Base-by-base conservation (phyloP, 2,113 vertebrate species). In the Vulpes lagopus region DNA sequence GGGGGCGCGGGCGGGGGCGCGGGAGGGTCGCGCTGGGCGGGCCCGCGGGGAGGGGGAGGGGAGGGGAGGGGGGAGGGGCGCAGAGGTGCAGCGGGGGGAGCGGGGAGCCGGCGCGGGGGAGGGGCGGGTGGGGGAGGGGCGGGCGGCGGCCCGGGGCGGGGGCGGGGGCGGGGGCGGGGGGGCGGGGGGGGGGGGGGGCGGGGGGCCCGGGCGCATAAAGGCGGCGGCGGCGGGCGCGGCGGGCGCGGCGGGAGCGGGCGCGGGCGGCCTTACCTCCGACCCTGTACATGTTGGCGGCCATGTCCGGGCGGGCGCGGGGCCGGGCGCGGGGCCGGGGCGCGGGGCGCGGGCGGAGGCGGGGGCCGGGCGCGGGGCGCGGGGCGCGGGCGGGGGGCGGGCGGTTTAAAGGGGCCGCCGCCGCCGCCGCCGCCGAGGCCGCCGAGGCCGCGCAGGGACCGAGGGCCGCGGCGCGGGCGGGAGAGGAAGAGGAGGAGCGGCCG, bases 221-320 rank as follows among this genome's bases (percentile, higher is more conserved):
- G n/a, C 23, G 64, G 27, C 43, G 43, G 43, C 43, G 43, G 15
- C 22, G 20, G 81, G 35, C 35, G n/a, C 23, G 64, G 27, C 38
- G 38, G 38, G 38, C 59, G 11, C 64, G 11, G 20, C 2, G 11
- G 51, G 17, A 9, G n/a, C 8, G 53, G 59, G 32, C 10, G 53
- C 25, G 49, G 65, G 96, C 80, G 96, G 92, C 69, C 98, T 98
- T 97, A 98, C 98, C 98, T 98, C 98, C 98, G 82, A 98, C 98
- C 98, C 98, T 96, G 98, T 98, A 98, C 98, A 98, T 98, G 97
- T 98, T 98, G 97, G 98, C 98, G 64, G 98, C 98, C 98, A 98
- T 98, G 96, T 97, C 97, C 97, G 94, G 80, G 94, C 83, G 85
- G 89, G 97, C 69, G 93, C 79, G 17, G 38, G 87, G 74, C 79